Evolutionary conservation across 2,797 vertebrate species (phyloP), one percentile per base, ranked within the genome.

Genomic region (Mus caroli): DNA sequence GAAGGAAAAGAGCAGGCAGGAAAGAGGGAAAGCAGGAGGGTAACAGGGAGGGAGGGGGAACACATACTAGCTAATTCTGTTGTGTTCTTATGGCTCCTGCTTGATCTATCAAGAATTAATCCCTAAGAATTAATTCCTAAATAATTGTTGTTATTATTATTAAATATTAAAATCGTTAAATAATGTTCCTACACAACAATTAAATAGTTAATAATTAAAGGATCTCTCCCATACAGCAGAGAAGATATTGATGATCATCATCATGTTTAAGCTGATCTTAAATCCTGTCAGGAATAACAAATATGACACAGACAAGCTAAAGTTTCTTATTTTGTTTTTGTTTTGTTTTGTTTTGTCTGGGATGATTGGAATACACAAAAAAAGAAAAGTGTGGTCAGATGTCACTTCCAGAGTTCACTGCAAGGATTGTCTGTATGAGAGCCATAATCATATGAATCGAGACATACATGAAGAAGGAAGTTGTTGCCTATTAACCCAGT

Each of bases 231-330:
- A 71, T 58, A 77, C 78, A 76, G 19, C 50, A 82, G 34, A 83
- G 6, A 88, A 67, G 69, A 95, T 64, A 80, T 8, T 58, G 46
- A 60, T 82, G 37, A 40, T 94, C 71, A 92, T 93, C 73, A 88
- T 71, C 43, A 24, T 86, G 26, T 15, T 78, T 67, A 92, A 60
- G 50, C 58, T 22, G 24, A 71, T 40, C 60, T 62, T 31, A 82
- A 52, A 20, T 94, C 79, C 40, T 54, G 4, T 64, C 80, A 88
- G 46, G 4, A 52, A 31, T 69, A 54, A 56, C 56, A 56, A 20
- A 79, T 12, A 69, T 12, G 28, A 64, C 60, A 69, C 12, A 52
- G 31, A 52, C 12, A 3, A 69, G 3, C 43, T 67, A 50, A 6
- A 67, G 5, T 40, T 31, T 43, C 37, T 28, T 22, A 34, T 19